phyloP scores from a whole-genome alignment of 2,888 invertebrate genomes.

The Trypoxylon attenuatum region DNA sequence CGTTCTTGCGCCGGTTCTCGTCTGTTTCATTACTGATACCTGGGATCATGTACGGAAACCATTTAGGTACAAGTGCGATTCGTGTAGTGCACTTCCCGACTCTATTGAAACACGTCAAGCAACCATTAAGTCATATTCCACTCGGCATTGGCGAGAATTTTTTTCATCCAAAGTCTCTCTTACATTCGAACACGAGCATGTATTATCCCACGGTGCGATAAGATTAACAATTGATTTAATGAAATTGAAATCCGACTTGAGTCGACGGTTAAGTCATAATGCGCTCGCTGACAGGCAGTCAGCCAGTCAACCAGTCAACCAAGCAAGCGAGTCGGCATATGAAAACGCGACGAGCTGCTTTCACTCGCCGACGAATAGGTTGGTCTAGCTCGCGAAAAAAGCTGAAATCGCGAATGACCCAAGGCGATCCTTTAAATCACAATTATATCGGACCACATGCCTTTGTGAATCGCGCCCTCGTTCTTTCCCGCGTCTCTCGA shows the following conservation, averaged over 20 bases:
- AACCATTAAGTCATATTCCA: neutral
- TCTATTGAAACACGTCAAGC: too few species aligned
- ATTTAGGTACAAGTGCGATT: too few species aligned
- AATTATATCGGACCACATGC: conserved; percentile 6
- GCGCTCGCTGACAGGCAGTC: conserved; percentile 26
- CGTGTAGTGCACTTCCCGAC: too few species aligned
- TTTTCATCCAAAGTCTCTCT: neutral
- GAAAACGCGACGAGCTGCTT: conserved; percentile 32
- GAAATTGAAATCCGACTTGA: conserved; percentile 8
- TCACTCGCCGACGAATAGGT: conserved; percentile 10
- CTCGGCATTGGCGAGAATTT: neutral
- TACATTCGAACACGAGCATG: neutral
- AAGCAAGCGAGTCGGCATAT: too few species aligned
- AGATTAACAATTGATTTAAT: conserved; percentile 28
- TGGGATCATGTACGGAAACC: too few species aligned
- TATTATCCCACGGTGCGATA: conserved; percentile 1
- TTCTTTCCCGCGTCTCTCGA: neutral
- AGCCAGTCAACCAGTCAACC: too few species aligned
- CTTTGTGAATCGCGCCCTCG: conserved; percentile 2
- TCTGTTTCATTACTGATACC: too few species aligned
- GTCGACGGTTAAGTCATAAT: conserved; percentile 7
- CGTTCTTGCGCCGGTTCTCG: too few species aligned
- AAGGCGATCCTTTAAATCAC: conserved; percentile 15
- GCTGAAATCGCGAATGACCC: conserved; percentile 17
- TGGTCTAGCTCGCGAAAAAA: conserved; percentile 14